Conservation (phyloP, 1,140 invertebrate species). For the Papilio polyxenes region DNA sequence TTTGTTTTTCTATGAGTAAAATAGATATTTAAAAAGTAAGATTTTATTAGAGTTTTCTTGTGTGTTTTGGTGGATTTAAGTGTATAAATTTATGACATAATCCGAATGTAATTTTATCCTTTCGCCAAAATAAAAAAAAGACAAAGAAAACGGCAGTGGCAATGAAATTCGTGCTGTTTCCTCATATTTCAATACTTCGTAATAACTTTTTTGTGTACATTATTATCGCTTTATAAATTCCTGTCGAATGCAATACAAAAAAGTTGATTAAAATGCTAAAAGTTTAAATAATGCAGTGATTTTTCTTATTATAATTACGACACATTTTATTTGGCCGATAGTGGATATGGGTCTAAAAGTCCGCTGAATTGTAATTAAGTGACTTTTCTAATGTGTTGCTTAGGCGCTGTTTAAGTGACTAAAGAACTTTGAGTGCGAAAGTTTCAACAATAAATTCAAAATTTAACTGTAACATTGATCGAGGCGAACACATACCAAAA, state of each 20-base stretch:
- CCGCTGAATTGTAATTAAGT: not conserved
- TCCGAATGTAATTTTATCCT: not conserved
- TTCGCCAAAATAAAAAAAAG: conserved; percentile 1
- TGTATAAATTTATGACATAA: not conserved
- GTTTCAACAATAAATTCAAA: not conserved
- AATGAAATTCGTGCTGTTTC: conserved; percentile 24
- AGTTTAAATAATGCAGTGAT: not conserved
- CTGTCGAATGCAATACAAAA: not conserved
- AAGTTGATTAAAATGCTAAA: not conserved
- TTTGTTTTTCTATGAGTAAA: too few species aligned
- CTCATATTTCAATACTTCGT: conserved; percentile 24
- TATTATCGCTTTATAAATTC: conserved; percentile 15
- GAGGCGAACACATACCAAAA: conserved; percentile 2
- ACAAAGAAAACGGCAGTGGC: conserved; percentile 17
- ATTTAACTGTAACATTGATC: not conserved
- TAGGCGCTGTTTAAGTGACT: too few species aligned
- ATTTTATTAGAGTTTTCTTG: too few species aligned
- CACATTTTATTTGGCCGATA: not conserved
- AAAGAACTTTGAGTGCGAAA: too few species aligned
- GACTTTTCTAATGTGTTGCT: not conserved
- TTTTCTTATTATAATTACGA: not conserved
- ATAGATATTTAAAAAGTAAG: too few species aligned
- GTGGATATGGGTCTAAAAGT: not conserved
- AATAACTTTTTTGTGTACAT: not conserved
- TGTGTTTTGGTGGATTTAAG: not conserved